phyloP scores from a whole-genome alignment of 2,888 invertebrate genomes.

The Liopterus haemorrhoidalis region DNA sequence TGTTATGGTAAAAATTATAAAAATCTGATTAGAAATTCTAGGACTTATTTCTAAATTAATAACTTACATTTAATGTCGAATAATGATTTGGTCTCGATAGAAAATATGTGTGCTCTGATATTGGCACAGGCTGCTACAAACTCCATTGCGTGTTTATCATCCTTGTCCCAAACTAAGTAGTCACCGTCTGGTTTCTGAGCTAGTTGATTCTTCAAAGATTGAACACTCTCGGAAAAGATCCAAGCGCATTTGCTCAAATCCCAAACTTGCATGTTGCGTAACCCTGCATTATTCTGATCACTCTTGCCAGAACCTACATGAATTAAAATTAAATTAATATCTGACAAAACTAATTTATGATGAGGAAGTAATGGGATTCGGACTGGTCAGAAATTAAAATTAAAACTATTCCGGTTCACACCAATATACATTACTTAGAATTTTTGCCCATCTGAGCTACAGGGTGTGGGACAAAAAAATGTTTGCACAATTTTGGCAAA shows the following conservation, averaged over 20 bases:
- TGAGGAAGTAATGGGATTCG: no score
- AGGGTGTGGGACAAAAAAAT: no score
- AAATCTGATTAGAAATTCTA: neutral
- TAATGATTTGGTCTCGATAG: conserved; percentile 77
- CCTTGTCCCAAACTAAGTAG: conserved; percentile 95
- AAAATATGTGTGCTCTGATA: conserved; percentile 83
- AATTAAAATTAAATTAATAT: neutral
- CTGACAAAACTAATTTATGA: no score
- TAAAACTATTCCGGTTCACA: no score
- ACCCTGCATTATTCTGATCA: conserved; percentile 12
- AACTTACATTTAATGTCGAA: conserved; percentile 91
- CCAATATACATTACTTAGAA: no score
- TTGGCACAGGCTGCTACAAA: conserved; percentile 96
- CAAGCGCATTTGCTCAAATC: conserved; percentile 45
- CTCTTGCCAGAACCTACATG: conserved; percentile 14
- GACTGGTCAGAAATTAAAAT: no score
- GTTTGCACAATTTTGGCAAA: no score
- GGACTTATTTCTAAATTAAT: no score
- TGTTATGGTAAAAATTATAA: no score
- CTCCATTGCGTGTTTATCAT: conserved; percentile 87
- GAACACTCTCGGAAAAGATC: conserved; percentile 65
- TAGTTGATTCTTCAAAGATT: conserved; percentile 56
- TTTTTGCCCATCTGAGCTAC: no score
- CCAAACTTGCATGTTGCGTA: conserved; percentile 43
- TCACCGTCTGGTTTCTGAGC: conserved; percentile 53